phyloP scores from a whole-genome alignment of 1,140 invertebrate species.

The Solenopsis fugax region DNA sequence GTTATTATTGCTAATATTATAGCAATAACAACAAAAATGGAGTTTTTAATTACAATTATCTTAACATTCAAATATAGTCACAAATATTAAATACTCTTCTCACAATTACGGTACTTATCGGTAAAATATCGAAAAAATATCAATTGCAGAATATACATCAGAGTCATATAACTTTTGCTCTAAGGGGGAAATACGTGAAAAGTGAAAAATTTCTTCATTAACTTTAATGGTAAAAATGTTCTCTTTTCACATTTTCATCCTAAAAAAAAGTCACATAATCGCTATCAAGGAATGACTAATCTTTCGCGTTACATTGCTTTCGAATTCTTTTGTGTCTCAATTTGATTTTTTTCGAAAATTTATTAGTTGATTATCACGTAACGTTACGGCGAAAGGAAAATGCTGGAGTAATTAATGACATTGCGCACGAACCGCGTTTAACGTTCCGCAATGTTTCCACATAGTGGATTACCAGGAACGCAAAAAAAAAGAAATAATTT shows the following conservation, averaged over 20 bases:
- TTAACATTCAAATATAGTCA: no score
- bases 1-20: no score
- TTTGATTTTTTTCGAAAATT: slow-evolving; percentile 16
- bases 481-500: slow-evolving; percentile 42
- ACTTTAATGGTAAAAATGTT: no score
- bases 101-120: no score
- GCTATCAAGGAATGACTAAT: not conserved
- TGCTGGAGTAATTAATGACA: slow-evolving; percentile 45
- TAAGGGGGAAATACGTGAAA: no score
- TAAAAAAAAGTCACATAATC: no score
- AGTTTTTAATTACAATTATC: no score
- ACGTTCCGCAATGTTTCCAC: slow-evolving; percentile 41
- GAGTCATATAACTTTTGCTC: not conserved
- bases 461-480: slow-evolving; percentile 43
- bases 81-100: no score
- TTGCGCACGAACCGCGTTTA: slow-evolving; percentile 21
- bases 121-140: not conserved
- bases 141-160: not conserved
- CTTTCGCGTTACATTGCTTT: not conserved
- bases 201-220: no score
- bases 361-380: slow-evolving; percentile 20
- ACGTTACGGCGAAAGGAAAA: slow-evolving; percentile 10
- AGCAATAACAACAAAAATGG: no score
- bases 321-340: not conserved
- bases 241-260: no score